Conservation (phyloP, 1,140 invertebrate genomes). For the Brachionus angularis region DNA sequence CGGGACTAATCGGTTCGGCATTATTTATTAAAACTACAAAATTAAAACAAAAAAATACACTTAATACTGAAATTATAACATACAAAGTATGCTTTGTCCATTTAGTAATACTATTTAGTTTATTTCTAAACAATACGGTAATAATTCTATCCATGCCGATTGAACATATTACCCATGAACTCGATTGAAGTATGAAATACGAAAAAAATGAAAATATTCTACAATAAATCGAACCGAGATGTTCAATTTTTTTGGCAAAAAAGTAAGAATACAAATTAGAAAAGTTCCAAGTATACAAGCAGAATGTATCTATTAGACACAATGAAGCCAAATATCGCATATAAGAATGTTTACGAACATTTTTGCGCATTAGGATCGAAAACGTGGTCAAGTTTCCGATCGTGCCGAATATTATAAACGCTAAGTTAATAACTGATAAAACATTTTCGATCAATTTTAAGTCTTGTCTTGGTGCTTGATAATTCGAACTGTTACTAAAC, state of each 20-base stretch:
- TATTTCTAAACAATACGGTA: slow-evolving; percentile 1
- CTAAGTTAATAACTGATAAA: slow-evolving; percentile 16
- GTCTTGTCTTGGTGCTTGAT: slow-evolving; percentile 3
- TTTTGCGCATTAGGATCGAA: slow-evolving; percentile 25
- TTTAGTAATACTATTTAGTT: background rate
- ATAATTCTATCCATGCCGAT: slow-evolving; percentile 34
- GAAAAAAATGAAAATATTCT: slow-evolving; percentile 18
- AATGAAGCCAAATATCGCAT: slow-evolving; percentile 34
- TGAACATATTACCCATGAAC: slow-evolving; percentile 34
- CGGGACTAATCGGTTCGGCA: background rate
- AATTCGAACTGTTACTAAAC: no score
- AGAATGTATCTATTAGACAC: background rate
- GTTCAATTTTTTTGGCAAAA: slow-evolving; percentile 22
- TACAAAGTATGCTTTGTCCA: background rate
- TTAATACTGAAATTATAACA: background rate
- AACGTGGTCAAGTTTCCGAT: slow-evolving; percentile 24
- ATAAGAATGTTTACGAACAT: slow-evolving; percentile 27
- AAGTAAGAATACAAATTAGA: background rate
- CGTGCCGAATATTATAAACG: slow-evolving; percentile 32
- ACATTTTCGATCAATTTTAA: background rate
- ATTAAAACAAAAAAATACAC: slow-evolving; percentile 29
- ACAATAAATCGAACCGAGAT: background rate
- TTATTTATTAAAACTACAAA: background rate
- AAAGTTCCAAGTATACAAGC: slow-evolving; percentile 40
- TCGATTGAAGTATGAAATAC: slow-evolving; percentile 42